Conservation (phyloP, 2,113 vertebrate genomes). For the Promerops cafer region DNA sequence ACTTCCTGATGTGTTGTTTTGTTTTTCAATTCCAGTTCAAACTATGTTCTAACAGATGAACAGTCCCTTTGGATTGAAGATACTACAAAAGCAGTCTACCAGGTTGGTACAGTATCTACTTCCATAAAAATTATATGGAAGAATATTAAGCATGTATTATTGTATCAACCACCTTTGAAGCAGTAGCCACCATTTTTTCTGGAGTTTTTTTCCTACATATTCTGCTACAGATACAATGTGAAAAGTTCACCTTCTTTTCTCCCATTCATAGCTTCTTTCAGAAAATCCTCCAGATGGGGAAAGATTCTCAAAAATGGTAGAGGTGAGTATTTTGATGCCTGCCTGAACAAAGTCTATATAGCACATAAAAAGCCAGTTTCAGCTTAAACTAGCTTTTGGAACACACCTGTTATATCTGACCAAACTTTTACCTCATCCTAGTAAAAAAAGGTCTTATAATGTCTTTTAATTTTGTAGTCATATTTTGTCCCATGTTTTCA, state of each 20-base stretch:
- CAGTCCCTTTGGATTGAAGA: conserved; percentile 96
- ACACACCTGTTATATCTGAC: not conserved
- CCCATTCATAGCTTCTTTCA: conserved; percentile 81
- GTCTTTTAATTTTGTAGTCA: not conserved
- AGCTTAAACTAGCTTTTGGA: not conserved
- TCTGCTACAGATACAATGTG: not conserved
- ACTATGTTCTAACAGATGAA: conserved; percentile 90
- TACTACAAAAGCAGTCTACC: conserved; percentile 92
- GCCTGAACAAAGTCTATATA: not conserved
- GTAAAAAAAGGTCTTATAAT: not conserved
- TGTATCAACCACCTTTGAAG: not conserved
- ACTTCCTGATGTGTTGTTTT: not conserved
- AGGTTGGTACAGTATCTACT: conserved; percentile 77
- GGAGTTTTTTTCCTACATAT: not conserved
- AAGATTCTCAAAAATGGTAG: conserved; percentile 92
- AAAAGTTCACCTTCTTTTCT: not conserved
- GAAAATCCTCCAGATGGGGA: conserved; percentile 95
- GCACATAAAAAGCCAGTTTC: not conserved
- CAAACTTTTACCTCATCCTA: not conserved
- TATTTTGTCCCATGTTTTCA: not conserved
- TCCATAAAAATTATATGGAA: not conserved
- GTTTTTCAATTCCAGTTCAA: conserved; percentile 77
- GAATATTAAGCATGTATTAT: not conserved
- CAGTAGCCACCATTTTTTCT: not conserved
- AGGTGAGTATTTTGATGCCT: conserved; percentile 74